Evolutionary conservation across 2,888 invertebrate species (phyloP), one percentile per base, ranked within the genome.

Genomic region (Keiferia lycopersicella): DNA sequence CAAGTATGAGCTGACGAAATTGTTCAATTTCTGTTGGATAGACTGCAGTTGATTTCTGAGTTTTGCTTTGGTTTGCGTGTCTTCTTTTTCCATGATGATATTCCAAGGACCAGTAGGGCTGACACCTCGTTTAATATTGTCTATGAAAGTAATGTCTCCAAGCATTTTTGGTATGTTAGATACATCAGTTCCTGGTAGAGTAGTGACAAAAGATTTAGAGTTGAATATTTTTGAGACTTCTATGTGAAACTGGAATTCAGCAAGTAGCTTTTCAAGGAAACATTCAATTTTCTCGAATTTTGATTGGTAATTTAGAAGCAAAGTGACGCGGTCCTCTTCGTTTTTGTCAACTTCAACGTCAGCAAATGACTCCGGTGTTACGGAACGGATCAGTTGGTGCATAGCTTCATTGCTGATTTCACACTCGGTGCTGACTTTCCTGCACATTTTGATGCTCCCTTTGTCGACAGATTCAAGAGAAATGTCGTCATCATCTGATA

Each of bases 231-330:
- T 91, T 0, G 91, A 88, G 0, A 91, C 86, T 68, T 91, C 87
- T 66, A 91, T 87, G 62, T 90, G 89, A 59, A 89, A 91, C 64
- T 86, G 82, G 64, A 91, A 89, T 57, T 91, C 89, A 0, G 79
- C 69, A 0, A 91, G 71, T 22, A 91, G 56, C 39, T 88, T 85
- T 64, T 86, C 86, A 0, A 91, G 68, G 0, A 85, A 68, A 48
- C 69, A 68, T 50, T 89, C 88, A 16, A 88, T 70, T 65, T 87
- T 87, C 57, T 88, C 86, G 6, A 91, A 73, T 64, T 83, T 84
- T 64, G 76, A 76, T 69, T 88, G 85, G 67, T 89, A 91, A 58
- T 81, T 80, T 0, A 80, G 64, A 0, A 91, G 77, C 34, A 89
- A 67, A 6, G 73, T 76, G 1, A 81, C 67, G 4, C 87, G 70